Evolutionary conservation across 53 echinoderm and acorn worm species (phyloP).

Genomic region (Antedon mediterranea): DNA sequence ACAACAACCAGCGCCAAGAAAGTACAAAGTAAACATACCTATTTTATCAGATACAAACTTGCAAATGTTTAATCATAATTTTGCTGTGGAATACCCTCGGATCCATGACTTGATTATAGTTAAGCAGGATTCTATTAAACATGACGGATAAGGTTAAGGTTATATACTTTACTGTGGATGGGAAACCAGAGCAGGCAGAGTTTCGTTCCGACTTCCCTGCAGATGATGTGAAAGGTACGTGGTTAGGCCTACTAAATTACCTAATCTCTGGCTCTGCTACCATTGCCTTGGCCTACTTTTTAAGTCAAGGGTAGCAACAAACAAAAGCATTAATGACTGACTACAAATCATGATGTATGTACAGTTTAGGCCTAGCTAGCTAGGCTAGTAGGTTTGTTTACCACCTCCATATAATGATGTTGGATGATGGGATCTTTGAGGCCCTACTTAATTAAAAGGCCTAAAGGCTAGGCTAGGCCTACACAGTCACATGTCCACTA

Average conservation of each 20-base stretch:
- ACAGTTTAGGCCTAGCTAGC: too few species aligned
- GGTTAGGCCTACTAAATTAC: neutral
- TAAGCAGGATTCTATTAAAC: neutral
- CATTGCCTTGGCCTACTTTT: neutral
- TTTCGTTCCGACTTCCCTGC: conserved; percentile 87
- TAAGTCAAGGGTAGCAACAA: neutral
- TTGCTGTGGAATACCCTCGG: neutral
- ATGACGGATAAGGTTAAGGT: conserved; percentile 47
- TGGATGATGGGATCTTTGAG: too few species aligned
- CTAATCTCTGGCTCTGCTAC: neutral
- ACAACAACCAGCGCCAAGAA: too few species aligned
- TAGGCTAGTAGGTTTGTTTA: too few species aligned
- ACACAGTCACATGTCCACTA: too few species aligned
- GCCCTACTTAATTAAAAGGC: too few species aligned
- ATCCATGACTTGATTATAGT: neutral
- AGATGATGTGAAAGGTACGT: conserved; percentile 93
- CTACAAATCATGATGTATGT: too few species aligned
- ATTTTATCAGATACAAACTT: neutral
- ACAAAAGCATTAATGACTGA: too few species aligned
- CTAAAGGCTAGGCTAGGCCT: too few species aligned
- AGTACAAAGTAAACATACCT: too few species aligned
- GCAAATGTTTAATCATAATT: neutral
- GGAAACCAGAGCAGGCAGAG: conserved; percentile 71
- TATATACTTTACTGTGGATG: conserved; percentile 85
- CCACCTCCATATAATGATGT: too few species aligned